Conservation (phyloP, 2,797 vertebrate genomes). For the Synanceia verrucosa region DNA sequence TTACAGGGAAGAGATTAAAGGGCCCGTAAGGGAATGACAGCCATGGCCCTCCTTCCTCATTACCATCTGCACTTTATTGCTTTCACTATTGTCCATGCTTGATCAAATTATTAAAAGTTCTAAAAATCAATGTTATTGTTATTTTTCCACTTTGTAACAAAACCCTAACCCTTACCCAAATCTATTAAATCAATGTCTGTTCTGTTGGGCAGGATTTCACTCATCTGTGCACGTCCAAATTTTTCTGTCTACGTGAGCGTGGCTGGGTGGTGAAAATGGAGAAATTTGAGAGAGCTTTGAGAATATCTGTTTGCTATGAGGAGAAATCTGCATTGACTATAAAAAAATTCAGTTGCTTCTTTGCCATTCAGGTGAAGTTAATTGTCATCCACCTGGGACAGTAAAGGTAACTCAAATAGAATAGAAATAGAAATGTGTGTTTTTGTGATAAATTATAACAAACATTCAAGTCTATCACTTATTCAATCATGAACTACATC, state of each 20-base stretch:
- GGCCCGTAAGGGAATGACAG: conserved; percentile 10
- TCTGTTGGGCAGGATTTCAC: no score
- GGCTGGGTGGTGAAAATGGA: no score
- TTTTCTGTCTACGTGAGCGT: no score
- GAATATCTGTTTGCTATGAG: no score
- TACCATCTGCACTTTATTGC: conserved; percentile 9
- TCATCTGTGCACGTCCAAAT: no score
- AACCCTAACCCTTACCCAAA: no score
- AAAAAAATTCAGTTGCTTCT: no score
- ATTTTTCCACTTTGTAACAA: neutral
- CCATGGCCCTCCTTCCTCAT: neutral
- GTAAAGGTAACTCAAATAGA: neutral
- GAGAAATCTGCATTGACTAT: no score
- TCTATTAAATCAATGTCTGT: no score
- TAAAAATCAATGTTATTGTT: neutral
- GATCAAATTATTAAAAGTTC: neutral
- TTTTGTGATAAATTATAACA: neutral
- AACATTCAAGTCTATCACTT: neutral
- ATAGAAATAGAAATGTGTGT: no score
- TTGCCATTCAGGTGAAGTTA: neutral
- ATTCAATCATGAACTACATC: neutral
- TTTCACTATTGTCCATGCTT: neutral
- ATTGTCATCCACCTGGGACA: neutral
- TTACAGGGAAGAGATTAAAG: conserved; percentile 30
- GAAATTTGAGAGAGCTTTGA: no score